phyloP scores from a whole-genome alignment of 2,797 vertebrate genomes.

The Furcifer pardalis region DNA sequence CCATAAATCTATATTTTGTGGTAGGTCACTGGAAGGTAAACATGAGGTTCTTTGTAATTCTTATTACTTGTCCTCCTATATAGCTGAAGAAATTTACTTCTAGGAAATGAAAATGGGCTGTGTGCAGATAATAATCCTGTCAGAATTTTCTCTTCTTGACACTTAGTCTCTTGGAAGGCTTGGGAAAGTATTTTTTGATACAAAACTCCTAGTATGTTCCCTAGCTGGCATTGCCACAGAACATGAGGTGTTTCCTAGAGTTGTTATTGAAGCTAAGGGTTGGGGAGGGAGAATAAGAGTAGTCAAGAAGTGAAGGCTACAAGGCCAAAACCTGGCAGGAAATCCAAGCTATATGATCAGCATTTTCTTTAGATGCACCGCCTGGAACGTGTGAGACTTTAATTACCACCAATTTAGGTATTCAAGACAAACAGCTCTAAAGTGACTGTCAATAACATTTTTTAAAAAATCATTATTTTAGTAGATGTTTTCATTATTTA shows the following conservation, averaged over 20 bases:
- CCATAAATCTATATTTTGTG: too few species aligned
- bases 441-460: neutral
- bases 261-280: accelerated
- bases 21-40: too few species aligned
- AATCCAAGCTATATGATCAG: neutral
- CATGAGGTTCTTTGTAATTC: too few species aligned
- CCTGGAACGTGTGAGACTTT: neutral
- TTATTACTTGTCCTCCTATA: too few species aligned
- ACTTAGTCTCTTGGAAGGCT: too few species aligned
- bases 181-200: too few species aligned
- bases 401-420: accelerated
- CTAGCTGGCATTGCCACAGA: neutral
- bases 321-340: neutral
- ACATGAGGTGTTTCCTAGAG: neutral
- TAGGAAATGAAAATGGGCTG: too few species aligned
- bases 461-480: constrained; percentile 4
- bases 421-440: accelerated
- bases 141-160: too few species aligned
- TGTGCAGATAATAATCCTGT: too few species aligned
- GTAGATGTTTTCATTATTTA: constrained; percentile 1
- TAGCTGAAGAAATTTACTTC: too few species aligned
- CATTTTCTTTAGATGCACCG: accelerated
- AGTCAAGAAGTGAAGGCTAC: neutral
- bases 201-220: neutral
- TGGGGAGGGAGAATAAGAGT: neutral